Conservation (phyloP, 2,888 invertebrate species). For the Monochamus alternatus region DNA sequence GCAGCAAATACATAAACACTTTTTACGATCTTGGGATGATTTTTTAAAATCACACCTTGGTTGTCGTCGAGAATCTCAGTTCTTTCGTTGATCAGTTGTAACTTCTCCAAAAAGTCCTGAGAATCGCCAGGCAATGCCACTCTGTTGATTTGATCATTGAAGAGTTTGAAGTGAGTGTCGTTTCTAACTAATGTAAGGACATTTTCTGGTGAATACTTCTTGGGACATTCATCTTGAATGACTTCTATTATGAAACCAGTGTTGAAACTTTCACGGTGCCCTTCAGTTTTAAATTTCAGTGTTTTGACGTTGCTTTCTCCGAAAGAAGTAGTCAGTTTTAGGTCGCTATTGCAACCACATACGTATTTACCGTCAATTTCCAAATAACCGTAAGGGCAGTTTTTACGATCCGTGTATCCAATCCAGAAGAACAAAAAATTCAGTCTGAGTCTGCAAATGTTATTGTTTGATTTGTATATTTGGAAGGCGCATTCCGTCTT, state of each 20-base stretch:
- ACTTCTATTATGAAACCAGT: conserved; percentile 75
- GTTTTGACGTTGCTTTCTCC: conserved; percentile 69
- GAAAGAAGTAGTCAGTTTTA: conserved; percentile 66
- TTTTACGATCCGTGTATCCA: conserved; percentile 65
- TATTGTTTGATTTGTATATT: conserved; percentile 71
- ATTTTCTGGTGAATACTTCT: conserved; percentile 58
- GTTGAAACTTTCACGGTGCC: conserved; percentile 66
- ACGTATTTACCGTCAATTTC: conserved; percentile 75
- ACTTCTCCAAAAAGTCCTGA: conserved; percentile 48
- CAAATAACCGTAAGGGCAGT: conserved; percentile 72
- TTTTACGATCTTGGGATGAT: conserved; percentile 51
- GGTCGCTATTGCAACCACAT: conserved; percentile 74
- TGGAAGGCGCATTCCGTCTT: conserved; percentile 72
- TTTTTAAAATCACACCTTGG: conserved; percentile 24
- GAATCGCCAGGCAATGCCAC: conserved; percentile 54
- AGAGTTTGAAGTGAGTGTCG: conserved; percentile 23
- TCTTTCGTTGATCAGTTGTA: conserved; percentile 57
- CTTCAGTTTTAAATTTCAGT: conserved; percentile 69
- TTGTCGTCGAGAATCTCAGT: conserved; percentile 50
- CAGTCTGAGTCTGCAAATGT: conserved; percentile 73
- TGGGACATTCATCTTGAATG: conserved; percentile 74
- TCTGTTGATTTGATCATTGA: conserved; percentile 57
- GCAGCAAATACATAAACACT: conserved; percentile 63
- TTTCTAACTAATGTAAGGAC: conserved; percentile 23
- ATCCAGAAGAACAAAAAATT: conserved; percentile 74